Evolutionary conservation across 2,113 vertebrate genomes (phyloP).

Genomic region (Solenodon paradoxus): DNA sequence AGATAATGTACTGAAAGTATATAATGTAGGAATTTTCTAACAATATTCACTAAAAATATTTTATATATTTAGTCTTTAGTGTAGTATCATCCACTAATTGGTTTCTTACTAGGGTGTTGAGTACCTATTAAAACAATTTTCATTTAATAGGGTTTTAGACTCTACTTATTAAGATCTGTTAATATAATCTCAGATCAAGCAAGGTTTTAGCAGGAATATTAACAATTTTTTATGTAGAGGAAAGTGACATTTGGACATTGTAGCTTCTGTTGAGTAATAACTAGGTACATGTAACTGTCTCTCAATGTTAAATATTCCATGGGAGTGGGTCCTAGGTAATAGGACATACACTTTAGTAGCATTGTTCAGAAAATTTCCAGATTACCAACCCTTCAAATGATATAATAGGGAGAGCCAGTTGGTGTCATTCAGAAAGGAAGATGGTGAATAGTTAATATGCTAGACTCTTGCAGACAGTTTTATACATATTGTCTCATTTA

Average conservation of each 20-base stretch:
- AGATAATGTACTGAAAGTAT: too few relatives aligned
- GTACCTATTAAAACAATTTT: too few relatives aligned
- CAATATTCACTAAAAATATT: background rate
- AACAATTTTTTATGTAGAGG: constrained; percentile 14
- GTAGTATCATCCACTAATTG: constrained; percentile 14
- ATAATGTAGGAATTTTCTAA: constrained; percentile 4
- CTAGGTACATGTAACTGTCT: background rate
- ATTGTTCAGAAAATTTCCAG: background rate
- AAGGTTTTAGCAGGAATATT: background rate
- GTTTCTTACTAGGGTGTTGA: background rate
- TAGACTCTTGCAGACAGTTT: background rate
- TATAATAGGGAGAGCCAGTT: background rate
- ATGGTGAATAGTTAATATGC: background rate
- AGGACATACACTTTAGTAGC: background rate
- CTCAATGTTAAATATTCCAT: background rate
- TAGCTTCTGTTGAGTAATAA: background rate
- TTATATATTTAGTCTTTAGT: constrained; percentile 32
- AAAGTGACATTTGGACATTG: background rate
- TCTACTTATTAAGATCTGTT: background rate
- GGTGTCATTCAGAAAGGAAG: background rate
- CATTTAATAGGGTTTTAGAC: constrained; percentile 14
- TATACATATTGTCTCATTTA: constrained; percentile 37
- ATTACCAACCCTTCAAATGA: background rate
- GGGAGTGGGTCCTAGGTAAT: background rate
- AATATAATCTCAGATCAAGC: background rate